Conservation (phyloP, 2,113 vertebrate species). For the Jaculus jaculus region DNA sequence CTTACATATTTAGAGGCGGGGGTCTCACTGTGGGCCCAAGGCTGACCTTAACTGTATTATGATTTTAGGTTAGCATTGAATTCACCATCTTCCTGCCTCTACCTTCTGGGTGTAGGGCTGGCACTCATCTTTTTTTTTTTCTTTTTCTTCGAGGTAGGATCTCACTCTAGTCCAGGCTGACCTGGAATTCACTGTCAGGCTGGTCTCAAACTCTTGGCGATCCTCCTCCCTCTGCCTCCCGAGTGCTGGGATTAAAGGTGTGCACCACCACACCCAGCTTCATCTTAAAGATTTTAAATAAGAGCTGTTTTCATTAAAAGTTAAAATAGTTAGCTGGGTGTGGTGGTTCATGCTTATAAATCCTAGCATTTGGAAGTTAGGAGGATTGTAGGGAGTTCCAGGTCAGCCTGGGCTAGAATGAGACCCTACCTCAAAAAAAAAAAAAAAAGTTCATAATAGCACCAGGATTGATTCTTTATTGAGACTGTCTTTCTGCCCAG, state of each 20-base stretch:
- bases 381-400: too few species aligned
- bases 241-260: too few species aligned
- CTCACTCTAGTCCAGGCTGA: too few species aligned
- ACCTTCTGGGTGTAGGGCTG: not conserved
- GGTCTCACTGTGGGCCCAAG: not conserved
- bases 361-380: too few species aligned
- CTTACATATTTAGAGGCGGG: too few species aligned
- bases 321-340: not conserved
- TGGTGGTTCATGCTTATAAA: too few species aligned
- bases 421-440: not conserved
- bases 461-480: not conserved
- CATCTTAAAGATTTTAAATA: constrained; percentile 31
- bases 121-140: not conserved
- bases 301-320: not conserved
- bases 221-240: not conserved
- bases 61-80: not conserved
- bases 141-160: too few species aligned
- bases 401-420: too few species aligned
- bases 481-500: not conserved
- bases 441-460: constrained; percentile 3
- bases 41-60: not conserved
- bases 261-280: not conserved
- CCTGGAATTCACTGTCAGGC: too few species aligned
- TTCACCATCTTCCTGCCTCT: not conserved
- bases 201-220: too few species aligned